Base-by-base conservation (phyloP, 2,888 invertebrate genomes). In the Thymelicus acteon region DNA sequence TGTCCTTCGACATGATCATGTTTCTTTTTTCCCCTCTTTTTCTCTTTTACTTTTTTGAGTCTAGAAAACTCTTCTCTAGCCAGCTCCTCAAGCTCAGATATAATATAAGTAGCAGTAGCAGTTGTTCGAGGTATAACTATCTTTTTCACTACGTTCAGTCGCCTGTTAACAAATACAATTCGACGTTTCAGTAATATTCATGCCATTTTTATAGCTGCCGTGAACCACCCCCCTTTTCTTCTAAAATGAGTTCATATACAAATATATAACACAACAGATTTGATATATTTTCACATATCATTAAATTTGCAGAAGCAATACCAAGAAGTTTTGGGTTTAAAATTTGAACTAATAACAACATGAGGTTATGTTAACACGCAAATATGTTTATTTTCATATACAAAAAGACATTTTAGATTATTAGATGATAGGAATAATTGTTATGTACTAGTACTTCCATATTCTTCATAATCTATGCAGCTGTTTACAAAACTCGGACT, bases 1-100 rank as follows among this genome's bases (percentile, higher is more conserved):
- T 67, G 69, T 40, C 60, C 71, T 0, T 72, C 58, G 8, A 52
- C 39, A 19, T 66, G 58, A 37, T 72, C 73, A 31, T 72, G 62
- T 72, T 72, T 67, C 71, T 74, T 64, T 47, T 52, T 67, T 37
- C 44, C 74, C 73, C 52, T 68, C 31, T 72, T 72, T 65, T 77
- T 80, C 60, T 73, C 75, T 75, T 80, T 79, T 2, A 80, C 71
- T 67, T 78, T 83, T 71, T 84, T 85, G 5, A 85, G 77, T 74
- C 83, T 80, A 57, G 75, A 79, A 60, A 81, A 76, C 67, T 86
- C 85, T 73, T 88, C 85, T 74, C 85, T 77, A 2, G 76, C 81
- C 19, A 79, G 65, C 66, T 87, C 86, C 75, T 88, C 84, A 10
- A 87, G 67, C 72, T 84, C 84, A 13, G 73, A 54, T 6, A 77